phyloP scores from a whole-genome alignment of 2,797 vertebrate genomes.

The Arnoldichthys spilopterus region DNA sequence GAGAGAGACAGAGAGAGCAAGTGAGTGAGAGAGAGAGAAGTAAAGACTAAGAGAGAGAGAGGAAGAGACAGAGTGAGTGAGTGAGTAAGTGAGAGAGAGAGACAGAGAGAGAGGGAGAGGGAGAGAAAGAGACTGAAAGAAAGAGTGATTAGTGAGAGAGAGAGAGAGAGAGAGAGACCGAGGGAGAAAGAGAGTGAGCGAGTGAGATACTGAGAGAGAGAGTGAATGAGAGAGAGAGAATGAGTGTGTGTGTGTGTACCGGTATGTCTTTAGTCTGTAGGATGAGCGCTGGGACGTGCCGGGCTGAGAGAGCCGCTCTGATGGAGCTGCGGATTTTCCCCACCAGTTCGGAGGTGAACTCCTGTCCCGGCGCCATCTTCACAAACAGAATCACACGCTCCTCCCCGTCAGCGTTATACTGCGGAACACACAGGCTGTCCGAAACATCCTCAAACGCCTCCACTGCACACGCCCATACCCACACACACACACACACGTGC shows the following conservation, averaged over 20 bases:
- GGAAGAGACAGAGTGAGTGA: too few species aligned
- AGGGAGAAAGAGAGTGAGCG: too few species aligned
- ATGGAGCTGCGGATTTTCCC: conserved; percentile 83
- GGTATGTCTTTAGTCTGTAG: conserved; percentile 94
- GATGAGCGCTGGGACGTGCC: conserved; percentile 91
- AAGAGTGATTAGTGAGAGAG: too few species aligned
- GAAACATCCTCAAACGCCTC: conserved; percentile 94
- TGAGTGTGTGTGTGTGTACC: conserved; percentile 73
- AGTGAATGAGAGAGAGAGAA: too few species aligned
- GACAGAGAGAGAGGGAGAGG: too few species aligned
- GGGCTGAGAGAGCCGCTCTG: conserved; percentile 85
- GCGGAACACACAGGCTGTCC: conserved; percentile 94
- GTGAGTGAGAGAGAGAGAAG: too few species aligned
- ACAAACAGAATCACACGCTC: conserved; percentile 94
- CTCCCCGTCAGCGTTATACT: conserved; percentile 89
- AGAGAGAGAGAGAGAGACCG: too few species aligned
- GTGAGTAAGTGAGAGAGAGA: not conserved
- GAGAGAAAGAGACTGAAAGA: not conserved
- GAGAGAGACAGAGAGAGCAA: too few species aligned
- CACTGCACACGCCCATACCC: conserved; percentile 74
- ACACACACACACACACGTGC: not conserved
- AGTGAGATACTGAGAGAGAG: too few species aligned
- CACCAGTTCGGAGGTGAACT: conserved; percentile 80
- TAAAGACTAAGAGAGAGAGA: too few species aligned
- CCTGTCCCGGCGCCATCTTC: conserved; percentile 85